Evolutionary conservation across 2,888 invertebrate genomes (phyloP), one percentile per base, ranked within the genome.

Genomic region (Calliphora vomitoria): DNA sequence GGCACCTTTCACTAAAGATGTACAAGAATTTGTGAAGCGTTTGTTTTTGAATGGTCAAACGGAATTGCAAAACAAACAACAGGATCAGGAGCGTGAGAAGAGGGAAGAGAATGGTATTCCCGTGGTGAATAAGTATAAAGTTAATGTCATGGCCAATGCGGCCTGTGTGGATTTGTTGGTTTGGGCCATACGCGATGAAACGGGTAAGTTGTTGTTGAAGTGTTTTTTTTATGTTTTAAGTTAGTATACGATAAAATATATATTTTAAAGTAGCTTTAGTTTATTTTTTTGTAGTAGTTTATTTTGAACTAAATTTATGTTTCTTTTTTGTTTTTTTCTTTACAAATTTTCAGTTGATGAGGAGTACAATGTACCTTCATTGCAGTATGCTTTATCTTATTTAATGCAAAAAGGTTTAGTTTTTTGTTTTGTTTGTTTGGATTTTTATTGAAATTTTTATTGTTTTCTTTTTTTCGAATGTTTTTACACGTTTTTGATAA

Each of bases 131-230:
- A 97, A 97, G 93, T 98, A 98, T 93, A 98, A 98, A 94, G 96
- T 98, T 53, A 98, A 98, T 91, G 98, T 99, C 0, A 98, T 98
- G 96, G 98, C 98, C 0, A 99, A 99, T 94, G 98, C 99, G 0
- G 98, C 98, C 0, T 99, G 99, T 92, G 98, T 99, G 0, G 99
- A 99, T 93, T 95, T 99, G 8, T 95, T 99, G 1, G 99, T 99
- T 44, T 99, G 99, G 99, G 98, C 99, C 0, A 98, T 99, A 89
- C 97, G 97, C 0, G 99, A 99, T 93, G 99, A 99, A 95, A 97
- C 98, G 92, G 98, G 98, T 98, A 93, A 94, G 92, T 89, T 62
- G 58, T 50, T n/a, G 15, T 64, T 62, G 13, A 47, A 35, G 25
- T 38, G 0, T 13, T 3, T 80, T 8, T 47, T 72, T 18, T 50